Evolutionary conservation across 2,113 vertebrate genomes (phyloP).

Genomic region (Rhabdornis inornatus): DNA sequence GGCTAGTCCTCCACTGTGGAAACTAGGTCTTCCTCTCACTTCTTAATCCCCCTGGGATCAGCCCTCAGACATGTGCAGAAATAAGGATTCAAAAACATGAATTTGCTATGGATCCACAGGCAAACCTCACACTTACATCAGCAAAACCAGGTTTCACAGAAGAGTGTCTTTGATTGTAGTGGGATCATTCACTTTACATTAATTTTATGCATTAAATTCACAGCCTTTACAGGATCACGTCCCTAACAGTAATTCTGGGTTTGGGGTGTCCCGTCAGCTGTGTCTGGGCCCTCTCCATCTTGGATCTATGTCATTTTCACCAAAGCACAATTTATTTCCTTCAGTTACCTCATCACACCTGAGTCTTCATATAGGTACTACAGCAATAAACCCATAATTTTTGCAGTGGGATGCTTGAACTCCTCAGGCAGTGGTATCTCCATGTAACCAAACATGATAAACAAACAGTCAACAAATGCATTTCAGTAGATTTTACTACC

Average conservation of each 20-base stretch:
- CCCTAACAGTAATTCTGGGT: neutral
- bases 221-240: neutral
- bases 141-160: neutral
- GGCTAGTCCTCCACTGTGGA: neutral
- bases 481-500: neutral
- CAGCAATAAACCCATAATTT: neutral
- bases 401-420: neutral
- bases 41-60: neutral
- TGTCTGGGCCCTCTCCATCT: neutral
- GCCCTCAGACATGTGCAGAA: neutral
- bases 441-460: neutral
- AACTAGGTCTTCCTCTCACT: neutral
- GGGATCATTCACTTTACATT: neutral
- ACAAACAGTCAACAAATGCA: neutral
- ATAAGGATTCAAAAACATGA: neutral
- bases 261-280: neutral
- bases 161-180: accelerated
- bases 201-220: neutral
- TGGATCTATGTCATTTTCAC: neutral
- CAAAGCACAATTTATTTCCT: neutral
- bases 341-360: neutral
- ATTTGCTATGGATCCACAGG: neutral
- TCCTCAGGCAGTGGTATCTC: neutral
- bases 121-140: neutral
- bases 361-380: neutral